Conservation (phyloP, 2,113 vertebrate genomes). For the Pseudonaja textilis region DNA sequence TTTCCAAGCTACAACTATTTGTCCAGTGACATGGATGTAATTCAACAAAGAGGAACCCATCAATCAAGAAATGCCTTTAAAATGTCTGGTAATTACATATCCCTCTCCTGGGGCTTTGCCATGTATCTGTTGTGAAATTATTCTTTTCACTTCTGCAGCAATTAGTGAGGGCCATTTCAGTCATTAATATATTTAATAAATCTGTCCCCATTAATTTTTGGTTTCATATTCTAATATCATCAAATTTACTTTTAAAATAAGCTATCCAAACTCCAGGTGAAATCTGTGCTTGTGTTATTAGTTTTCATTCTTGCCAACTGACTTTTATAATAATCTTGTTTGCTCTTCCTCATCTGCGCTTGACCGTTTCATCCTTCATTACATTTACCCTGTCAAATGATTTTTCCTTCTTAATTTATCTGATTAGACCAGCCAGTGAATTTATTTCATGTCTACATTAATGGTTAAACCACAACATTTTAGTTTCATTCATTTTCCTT, state of each 20-base stretch:
- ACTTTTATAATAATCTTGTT: not conserved
- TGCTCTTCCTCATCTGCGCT: not conserved
- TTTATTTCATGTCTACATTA: not conserved
- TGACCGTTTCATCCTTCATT: not conserved
- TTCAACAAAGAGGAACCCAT: not conserved
- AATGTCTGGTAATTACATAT: not conserved
- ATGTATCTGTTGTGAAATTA: not conserved
- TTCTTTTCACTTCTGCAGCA: not conserved
- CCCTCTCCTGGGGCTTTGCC: not conserved
- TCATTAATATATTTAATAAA: not conserved
- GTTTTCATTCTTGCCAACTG: not conserved
- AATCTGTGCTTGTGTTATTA: not conserved
- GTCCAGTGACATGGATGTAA: not conserved
- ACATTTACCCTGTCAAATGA: not conserved
- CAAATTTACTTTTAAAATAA: not conserved
- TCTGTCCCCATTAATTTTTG: not conserved
- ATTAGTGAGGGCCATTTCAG: not conserved
- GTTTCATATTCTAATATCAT: not conserved
- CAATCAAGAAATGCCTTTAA: not conserved
- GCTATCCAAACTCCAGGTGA: not conserved
- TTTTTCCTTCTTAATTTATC: not conserved
- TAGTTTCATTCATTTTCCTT: not conserved
- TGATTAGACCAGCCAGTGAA: not conserved
- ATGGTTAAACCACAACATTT: not conserved
- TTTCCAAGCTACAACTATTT: not conserved